phyloP scores from a whole-genome alignment of 2,113 vertebrate genomes.

The Cebus imitator region DNA sequence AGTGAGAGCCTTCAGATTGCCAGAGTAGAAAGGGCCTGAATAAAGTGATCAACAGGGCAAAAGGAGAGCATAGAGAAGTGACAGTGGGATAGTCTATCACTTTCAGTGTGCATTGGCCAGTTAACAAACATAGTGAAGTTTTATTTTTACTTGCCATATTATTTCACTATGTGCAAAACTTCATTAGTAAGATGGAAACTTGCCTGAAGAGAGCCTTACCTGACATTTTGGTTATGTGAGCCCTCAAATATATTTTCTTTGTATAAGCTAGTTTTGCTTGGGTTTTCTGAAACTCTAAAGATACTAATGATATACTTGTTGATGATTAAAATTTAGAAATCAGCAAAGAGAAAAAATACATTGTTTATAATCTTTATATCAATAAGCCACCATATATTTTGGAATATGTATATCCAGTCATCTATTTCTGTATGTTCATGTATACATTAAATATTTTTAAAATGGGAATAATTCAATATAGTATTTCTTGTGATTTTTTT shows the following conservation, averaged over 20 bases:
- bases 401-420: not conserved
- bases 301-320: not conserved
- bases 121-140: not conserved
- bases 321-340: not conserved
- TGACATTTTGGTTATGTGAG: not conserved
- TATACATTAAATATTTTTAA: not conserved
- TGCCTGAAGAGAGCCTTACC: not conserved
- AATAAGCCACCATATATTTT: not conserved
- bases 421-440: not conserved
- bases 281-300: constrained; percentile 14
- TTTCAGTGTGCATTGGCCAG: not conserved
- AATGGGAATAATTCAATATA: not conserved
- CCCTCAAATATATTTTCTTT: not conserved
- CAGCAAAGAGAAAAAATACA: not conserved
- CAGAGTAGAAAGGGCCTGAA: not conserved
- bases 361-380: not conserved
- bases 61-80: not conserved
- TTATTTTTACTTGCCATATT: not conserved
- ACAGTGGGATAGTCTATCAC: not conserved
- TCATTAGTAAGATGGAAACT: not conserved
- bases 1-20: not conserved
- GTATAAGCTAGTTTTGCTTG: not conserved
- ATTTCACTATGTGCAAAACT: not conserved
- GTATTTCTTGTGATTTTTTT: not conserved
- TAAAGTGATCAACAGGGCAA: not conserved